These are phyloP conservation scores for Potamarius usumacintae DNA, from an alignment of 2,113 vertebrate species.

Conservation along the genomic window DNA sequence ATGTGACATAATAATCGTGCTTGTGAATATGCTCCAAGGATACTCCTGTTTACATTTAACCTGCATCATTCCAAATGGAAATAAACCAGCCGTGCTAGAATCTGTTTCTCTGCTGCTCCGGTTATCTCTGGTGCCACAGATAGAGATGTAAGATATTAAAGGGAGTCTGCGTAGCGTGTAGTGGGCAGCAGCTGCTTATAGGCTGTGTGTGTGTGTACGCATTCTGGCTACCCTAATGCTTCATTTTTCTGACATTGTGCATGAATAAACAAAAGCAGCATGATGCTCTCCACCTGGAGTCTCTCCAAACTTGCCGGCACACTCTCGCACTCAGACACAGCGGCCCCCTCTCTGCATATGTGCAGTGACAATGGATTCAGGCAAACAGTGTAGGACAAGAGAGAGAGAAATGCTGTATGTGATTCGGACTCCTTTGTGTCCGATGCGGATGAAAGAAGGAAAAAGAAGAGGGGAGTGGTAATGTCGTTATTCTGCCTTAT, in stretches of 20 bases:
- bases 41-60: slow-evolving; percentile 36
- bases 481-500: slow-evolving; percentile 65
- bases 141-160: slow-evolving; percentile 46
- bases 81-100: slow-evolving; percentile 4
- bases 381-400: slow-evolving; percentile 50
- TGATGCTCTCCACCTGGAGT: slow-evolving; percentile 55
- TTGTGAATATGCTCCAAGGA: background rate
- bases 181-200: slow-evolving; percentile 34
- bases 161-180: slow-evolving; percentile 40
- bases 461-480: slow-evolving; percentile 53
- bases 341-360: slow-evolving; percentile 36
- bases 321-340: background rate
- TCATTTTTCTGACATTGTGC: slow-evolving; percentile 53
- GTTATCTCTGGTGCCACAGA: background rate
- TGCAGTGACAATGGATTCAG: slow-evolving; percentile 55
- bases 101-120: background rate
- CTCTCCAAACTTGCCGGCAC: slow-evolving; percentile 37
- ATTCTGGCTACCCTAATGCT: slow-evolving; percentile 25
- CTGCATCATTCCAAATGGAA: slow-evolving; percentile 3
- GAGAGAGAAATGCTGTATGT: slow-evolving; percentile 60
- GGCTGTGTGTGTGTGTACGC: slow-evolving; percentile 14
- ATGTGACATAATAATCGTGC: slow-evolving; percentile 28
- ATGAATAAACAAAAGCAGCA: slow-evolving; percentile 57
- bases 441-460: slow-evolving; percentile 58
- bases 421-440: slow-evolving; percentile 66